Base-by-base conservation (phyloP, 2,113 vertebrate genomes). In the Holacanthus passer region DNA sequence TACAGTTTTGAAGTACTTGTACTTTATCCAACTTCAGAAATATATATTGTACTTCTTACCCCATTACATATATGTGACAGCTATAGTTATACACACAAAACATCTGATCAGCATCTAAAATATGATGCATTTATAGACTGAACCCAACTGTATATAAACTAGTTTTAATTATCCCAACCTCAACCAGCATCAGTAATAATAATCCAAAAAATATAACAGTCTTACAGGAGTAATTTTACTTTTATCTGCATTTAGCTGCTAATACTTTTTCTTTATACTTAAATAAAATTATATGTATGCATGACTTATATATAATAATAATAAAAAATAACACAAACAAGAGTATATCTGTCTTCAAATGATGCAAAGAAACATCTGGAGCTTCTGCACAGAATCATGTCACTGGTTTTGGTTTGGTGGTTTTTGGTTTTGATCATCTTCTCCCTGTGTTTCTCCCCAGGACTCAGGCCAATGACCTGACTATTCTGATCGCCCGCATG, bases 401-500 rank as follows among this genome's bases (percentile, higher is more conserved):
- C 17, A 20, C 11, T 14, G 27, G n/a, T n/a, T n/a, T n/a, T 16
- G 13, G 2, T 37, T 3, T 22, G 5, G 12, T 32, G 35, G 11
- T 45, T n/a, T n/a, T n/a, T n/a, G n/a, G n/a, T 12, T 39, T 37
- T 73, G 39, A 84, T 41, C 31, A 0, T 52, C 41, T 3, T 22
- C 24, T 45, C 0, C 45, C 2, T 68, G 27, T 70, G 3, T 59
- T 65, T 64, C 58, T 68, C 3, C 13, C 8, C 86, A 99, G 98
- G 91, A 90, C 76, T 53, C 95, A 97, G 69, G 90, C 93, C 63
- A 94, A 86, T 3, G 97, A 99, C 20, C 88, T 98, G 92, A 93
- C 96, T 0, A 4, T 94, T 73, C 90, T 99, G 87, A 96, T 98
- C 64, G 85, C 93, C 12, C 97, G 97, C 62, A 96, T 99, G 96